Evolutionary conservation across 1,140 invertebrate genomes (phyloP).

Genomic region (Sarcophaga bullata): DNA sequence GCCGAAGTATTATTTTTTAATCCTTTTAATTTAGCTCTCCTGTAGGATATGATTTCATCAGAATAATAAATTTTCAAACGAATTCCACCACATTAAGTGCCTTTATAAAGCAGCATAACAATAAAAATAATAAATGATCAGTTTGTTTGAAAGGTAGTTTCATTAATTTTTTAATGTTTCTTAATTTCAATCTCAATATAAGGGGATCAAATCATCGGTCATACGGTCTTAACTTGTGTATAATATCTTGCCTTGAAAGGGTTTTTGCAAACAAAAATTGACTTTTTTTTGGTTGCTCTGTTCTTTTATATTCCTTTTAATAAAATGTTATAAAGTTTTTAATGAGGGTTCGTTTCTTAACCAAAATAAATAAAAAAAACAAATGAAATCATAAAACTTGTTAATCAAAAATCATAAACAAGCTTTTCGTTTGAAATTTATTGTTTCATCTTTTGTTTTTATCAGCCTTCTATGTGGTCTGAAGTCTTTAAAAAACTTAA

Average conservation of each 20-base stretch:
- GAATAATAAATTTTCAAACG: too few relatives aligned
- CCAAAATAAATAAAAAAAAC: too few relatives aligned
- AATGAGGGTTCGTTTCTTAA: not conserved
- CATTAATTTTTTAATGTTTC: not conserved
- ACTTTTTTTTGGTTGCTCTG: too few relatives aligned
- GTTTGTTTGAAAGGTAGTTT: not conserved
- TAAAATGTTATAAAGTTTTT: constrained; percentile 5
- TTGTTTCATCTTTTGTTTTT: not conserved
- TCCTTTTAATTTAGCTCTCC: too few relatives aligned
- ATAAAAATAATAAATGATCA: not conserved
- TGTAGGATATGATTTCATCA: too few relatives aligned
- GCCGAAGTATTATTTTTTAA: too few relatives aligned
- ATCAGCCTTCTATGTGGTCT: not conserved
- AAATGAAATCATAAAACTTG: too few relatives aligned
- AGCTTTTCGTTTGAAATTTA: constrained; percentile 21
- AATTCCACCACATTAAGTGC: too few relatives aligned
- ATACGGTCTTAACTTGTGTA: not conserved
- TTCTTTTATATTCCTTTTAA: not conserved
- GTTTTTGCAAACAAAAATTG: not conserved
- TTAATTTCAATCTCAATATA: not conserved
- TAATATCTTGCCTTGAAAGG: not conserved
- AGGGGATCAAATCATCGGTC: not conserved
- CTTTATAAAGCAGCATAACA: too few relatives aligned
- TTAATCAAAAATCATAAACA: not conserved
- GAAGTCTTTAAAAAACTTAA: constrained; percentile 32